Conservation (phyloP, 2,797 vertebrate genomes). For the Characodon lateralis region DNA sequence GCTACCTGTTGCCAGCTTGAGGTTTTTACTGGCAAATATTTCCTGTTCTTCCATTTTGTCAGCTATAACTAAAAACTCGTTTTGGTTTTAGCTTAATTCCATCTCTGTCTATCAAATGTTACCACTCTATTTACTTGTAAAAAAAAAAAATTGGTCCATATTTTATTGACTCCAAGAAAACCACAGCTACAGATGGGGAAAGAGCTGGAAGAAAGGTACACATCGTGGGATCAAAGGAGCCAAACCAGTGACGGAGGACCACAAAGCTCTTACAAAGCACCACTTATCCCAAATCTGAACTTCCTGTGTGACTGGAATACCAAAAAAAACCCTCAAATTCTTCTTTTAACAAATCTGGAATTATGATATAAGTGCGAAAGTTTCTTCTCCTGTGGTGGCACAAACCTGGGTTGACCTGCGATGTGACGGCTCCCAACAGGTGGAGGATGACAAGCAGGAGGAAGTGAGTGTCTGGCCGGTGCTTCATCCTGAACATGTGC, state of each 20-base stretch:
- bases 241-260: slow-evolving; percentile 55
- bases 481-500: slow-evolving; percentile 77
- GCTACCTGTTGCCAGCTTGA: slow-evolving; percentile 37
- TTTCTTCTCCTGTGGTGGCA: not conserved
- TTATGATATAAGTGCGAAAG: slow-evolving; percentile 18
- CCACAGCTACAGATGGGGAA: slow-evolving; percentile 54
- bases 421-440: slow-evolving; percentile 69
- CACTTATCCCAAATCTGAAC: slow-evolving; percentile 54
- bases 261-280: slow-evolving; percentile 51
- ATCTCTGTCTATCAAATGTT: slow-evolving; percentile 62
- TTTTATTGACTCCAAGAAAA: slow-evolving; percentile 76
- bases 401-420: slow-evolving; percentile 85
- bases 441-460: slow-evolving; percentile 72
- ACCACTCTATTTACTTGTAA: slow-evolving; percentile 67
- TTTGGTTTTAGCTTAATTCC: slow-evolving; percentile 48
- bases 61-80: slow-evolving; percentile 50
- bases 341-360: slow-evolving; percentile 5
- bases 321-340: not conserved
- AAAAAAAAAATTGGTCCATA: slow-evolving; percentile 62
- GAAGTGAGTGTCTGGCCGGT: slow-evolving; percentile 70
- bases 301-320: not conserved
- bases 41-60: slow-evolving; percentile 47
- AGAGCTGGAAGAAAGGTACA: slow-evolving; percentile 53
- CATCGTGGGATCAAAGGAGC: slow-evolving; percentile 63
- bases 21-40: slow-evolving; percentile 60